Conservation (phyloP, 1,140 invertebrate genomes). For the Leptinotarsa lineolata region DNA sequence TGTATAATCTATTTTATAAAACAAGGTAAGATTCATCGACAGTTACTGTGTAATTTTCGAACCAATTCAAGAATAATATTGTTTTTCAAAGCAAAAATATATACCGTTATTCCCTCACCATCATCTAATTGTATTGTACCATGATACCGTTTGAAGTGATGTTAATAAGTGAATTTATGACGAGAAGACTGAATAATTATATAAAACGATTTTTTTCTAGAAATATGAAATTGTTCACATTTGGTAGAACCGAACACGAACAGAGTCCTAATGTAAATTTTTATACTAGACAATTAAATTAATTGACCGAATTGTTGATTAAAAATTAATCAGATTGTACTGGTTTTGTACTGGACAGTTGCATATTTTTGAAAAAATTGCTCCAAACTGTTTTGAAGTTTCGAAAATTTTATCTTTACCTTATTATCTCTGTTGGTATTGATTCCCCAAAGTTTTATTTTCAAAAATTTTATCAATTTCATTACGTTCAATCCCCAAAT, state of each 20-base stretch:
- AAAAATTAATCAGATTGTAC: slow-evolving; percentile 47
- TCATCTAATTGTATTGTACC: neutral
- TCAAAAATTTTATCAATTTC: neutral
- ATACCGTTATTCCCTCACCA: neutral
- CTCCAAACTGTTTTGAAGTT: neutral
- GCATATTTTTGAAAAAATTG: slow-evolving; percentile 30
- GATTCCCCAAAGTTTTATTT: slow-evolving; percentile 15
- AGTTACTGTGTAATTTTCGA: too few species aligned
- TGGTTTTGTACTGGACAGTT: slow-evolving; percentile 33
- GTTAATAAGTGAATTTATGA: slow-evolving; percentile 40
- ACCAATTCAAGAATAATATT: too few species aligned
- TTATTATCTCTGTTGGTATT: neutral
- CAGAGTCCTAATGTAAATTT: slow-evolving; percentile 31
- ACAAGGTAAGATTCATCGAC: too few species aligned
- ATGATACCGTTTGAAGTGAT: slow-evolving; percentile 5
- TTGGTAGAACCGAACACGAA: slow-evolving; percentile 27
- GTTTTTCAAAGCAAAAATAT: too few species aligned
- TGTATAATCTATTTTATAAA: too few species aligned
- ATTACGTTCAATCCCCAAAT: neutral
- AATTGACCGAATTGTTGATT: slow-evolving; percentile 53
- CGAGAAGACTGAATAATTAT: slow-evolving; percentile 44
- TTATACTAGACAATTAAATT: slow-evolving; percentile 52
- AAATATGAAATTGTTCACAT: slow-evolving; percentile 29
- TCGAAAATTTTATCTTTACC: slow-evolving; percentile 19
- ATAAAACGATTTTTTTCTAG: slow-evolving; percentile 40